Conservation (phyloP, 2,797 vertebrate species). For the Acanthurus leucopareius region DNA sequence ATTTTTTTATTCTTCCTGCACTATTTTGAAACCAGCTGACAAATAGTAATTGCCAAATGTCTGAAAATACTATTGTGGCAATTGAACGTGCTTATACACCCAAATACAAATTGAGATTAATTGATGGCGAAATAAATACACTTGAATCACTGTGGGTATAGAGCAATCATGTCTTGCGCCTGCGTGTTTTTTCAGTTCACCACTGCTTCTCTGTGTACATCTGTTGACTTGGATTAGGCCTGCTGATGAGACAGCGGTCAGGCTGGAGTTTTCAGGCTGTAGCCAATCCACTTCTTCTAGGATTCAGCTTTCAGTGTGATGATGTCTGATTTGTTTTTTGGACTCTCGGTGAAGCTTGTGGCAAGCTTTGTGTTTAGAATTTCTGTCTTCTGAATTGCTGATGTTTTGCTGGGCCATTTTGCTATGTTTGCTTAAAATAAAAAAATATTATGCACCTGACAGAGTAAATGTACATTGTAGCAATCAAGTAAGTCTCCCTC, state of each 20-base stretch:
- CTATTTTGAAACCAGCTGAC: neutral
- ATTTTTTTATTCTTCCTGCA: neutral
- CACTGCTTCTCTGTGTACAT: slow-evolving; percentile 23
- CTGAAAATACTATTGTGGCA: neutral
- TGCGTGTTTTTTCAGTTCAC: slow-evolving; percentile 29
- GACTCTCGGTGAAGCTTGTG: slow-evolving; percentile 17
- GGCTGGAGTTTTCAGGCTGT: slow-evolving; percentile 41
- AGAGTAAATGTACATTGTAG: neutral
- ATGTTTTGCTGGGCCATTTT: neutral
- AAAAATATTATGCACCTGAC: neutral
- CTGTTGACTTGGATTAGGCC: slow-evolving; percentile 42
- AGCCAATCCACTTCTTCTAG: slow-evolving; percentile 35
- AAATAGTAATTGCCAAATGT: slow-evolving; percentile 5
- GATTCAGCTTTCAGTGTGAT: slow-evolving; percentile 8
- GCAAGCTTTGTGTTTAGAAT: slow-evolving; percentile 10
- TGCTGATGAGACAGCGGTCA: slow-evolving; percentile 34
- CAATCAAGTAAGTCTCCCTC: neutral
- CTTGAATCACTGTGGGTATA: slow-evolving; percentile 13
- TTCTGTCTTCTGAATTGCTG: neutral
- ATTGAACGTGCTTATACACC: neutral
- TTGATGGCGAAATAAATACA: slow-evolving; percentile 11
- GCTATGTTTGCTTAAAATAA: neutral
- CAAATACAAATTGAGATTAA: slow-evolving; percentile 11
- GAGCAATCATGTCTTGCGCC: slow-evolving; percentile 22
- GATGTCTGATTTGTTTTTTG: slow-evolving; percentile 19